These are phyloP conservation scores for Manis pentadactyla DNA, from an alignment of 2,797 vertebrate genomes.

Conservation along the genomic window DNA sequence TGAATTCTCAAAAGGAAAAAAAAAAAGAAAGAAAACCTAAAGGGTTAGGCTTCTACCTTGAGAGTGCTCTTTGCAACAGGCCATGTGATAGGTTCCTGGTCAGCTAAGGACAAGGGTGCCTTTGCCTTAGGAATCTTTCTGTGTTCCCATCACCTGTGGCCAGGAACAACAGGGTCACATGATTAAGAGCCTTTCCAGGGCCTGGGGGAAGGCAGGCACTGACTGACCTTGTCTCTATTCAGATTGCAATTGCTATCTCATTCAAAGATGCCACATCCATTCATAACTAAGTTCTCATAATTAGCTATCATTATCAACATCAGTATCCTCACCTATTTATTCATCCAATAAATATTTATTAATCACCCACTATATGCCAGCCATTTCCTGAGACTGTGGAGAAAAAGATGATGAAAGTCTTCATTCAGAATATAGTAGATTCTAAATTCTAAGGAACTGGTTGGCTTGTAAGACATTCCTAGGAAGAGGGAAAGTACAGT, in stretches of 20 bases:
- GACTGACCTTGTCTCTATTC: not conserved
- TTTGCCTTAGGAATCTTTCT: not conserved
- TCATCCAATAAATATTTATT: slow-evolving; percentile 25
- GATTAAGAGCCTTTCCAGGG: not conserved
- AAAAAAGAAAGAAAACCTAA: not conserved
- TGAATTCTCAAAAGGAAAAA: not conserved
- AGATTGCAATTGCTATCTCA: not conserved
- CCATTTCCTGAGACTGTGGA: not conserved
- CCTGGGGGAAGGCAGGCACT: not conserved
- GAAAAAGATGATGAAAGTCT: not conserved
- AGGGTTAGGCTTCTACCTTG: not conserved
- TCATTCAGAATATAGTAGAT: not conserved
- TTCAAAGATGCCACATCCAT: not conserved
- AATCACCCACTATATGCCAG: not conserved
- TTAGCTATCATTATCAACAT: not conserved
- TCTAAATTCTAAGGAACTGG: not conserved
- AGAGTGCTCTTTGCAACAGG: not conserved
- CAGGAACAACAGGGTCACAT: not conserved
- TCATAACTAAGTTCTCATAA: slow-evolving; percentile 37
- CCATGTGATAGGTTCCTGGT: not conserved
- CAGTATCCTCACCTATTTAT: not conserved
- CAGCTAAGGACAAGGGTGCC: not conserved
- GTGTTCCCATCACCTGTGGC: not conserved
- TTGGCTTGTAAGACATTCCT: not conserved
- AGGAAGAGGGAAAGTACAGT: not conserved